These are phyloP conservation scores for Antitype chi DNA, from an alignment of 2,888 invertebrate genomes.

Conservation along the genomic window DNA sequence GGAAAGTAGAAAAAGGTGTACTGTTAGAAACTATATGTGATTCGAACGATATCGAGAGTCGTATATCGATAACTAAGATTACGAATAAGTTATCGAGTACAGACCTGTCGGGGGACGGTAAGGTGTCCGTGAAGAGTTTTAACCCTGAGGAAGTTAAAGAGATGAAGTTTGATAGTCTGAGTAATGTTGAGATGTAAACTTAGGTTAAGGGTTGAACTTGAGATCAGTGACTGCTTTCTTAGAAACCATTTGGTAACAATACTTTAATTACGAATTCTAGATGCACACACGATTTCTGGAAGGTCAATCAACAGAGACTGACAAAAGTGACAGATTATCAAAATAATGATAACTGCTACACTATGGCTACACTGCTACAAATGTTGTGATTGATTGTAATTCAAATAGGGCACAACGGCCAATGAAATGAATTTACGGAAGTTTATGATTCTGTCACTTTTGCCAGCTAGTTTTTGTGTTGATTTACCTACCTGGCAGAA, in stretches of 20 bases:
- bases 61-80: conserved; percentile 89
- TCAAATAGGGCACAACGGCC: not conserved
- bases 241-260: conserved; percentile 16
- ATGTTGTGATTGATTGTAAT: not conserved
- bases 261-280: conserved; percentile 3
- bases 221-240: conserved; percentile 51
- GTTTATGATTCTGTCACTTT: not conserved
- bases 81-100: conserved; percentile 87
- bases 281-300: not conserved
- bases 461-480: not conserved
- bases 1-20: conserved; percentile 84
- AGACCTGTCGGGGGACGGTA: conserved; percentile 80
- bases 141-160: conserved; percentile 86
- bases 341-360: not conserved
- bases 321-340: not conserved
- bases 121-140: conserved; percentile 84
- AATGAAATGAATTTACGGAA: not conserved
- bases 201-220: conserved; percentile 29
- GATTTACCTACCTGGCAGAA: not conserved
- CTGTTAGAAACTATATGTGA: conserved; percentile 84
- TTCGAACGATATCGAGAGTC: conserved; percentile 87
- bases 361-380: not conserved
- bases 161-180: conserved; percentile 81
- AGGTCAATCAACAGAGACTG: not conserved
- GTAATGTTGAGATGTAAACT: conserved; percentile 86